Evolutionary conservation across 37 sponge, comb jelly and placozoan species (phyloP).

Genomic region (Crambe crambe): DNA sequence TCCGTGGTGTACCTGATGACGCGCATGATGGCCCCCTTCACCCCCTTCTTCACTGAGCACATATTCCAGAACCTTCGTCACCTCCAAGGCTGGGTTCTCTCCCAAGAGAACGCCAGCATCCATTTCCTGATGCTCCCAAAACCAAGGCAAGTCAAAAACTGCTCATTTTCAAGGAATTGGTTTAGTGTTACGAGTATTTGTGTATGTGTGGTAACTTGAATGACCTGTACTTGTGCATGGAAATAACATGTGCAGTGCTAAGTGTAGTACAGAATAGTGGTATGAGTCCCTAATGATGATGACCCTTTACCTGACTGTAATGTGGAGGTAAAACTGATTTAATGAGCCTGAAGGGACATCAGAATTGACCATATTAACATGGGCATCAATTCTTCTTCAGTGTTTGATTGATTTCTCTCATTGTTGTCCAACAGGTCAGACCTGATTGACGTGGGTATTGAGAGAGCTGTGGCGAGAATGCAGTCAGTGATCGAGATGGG

Average conservation of each 20-base stretch:
- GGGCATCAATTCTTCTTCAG: not conserved
- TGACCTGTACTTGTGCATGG: no score
- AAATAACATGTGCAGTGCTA: not conserved
- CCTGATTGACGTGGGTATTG: conserved; percentile 84
- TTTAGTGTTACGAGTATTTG: not conserved
- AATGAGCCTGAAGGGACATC: not conserved
- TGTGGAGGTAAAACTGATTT: not conserved
- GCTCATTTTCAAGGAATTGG: no score
- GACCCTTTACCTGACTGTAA: not conserved
- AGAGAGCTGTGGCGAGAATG: conserved; percentile 80
- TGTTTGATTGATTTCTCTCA: not conserved
- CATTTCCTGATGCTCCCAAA: conserved; percentile 88
- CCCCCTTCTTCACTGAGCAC: conserved; percentile 95
- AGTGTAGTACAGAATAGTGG: not conserved
- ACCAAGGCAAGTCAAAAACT: conserved; percentile 73
- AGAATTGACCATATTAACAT: no score
- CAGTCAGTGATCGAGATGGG: conserved; percentile 94
- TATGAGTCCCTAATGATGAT: not conserved
- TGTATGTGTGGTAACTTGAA: no score
- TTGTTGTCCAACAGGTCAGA: conserved; percentile 50
- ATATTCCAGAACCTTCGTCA: conserved; percentile 90
- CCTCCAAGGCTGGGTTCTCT: conserved; percentile 40
- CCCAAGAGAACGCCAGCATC: conserved; percentile 67
- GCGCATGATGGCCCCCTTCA: conserved; percentile 97
- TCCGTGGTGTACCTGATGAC: conserved; percentile 87